phyloP scores from a whole-genome alignment of 2,888 invertebrate species.

The Neelides folsomi region DNA sequence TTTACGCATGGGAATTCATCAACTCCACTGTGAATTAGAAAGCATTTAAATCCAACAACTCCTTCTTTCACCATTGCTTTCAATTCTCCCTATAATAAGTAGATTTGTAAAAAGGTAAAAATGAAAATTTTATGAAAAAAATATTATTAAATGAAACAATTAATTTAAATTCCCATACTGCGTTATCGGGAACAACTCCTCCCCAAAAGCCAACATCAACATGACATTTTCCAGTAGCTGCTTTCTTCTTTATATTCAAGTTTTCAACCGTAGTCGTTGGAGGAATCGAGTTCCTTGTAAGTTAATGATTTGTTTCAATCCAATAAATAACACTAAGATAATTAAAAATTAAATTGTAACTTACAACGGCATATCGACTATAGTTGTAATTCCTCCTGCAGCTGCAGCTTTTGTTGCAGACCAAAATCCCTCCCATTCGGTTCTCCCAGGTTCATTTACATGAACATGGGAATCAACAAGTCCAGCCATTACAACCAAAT shows the following conservation, averaged over 20 bases:
- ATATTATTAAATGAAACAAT: background rate
- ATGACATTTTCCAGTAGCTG: conserved; percentile 47
- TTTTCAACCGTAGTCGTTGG: conserved; percentile 53
- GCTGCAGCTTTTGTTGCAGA: conserved; percentile 59
- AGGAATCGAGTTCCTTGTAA: conserved; percentile 54
- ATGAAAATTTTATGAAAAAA: background rate
- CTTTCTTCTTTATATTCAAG: conserved; percentile 47
- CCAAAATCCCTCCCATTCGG: conserved; percentile 56
- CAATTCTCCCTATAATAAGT: conserved; percentile 43
- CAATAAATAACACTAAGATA: background rate
- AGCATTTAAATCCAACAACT: conserved; percentile 62
- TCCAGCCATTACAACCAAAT: conserved; percentile 51
- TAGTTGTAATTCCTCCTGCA: conserved; percentile 57
- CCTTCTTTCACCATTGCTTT: conserved; percentile 48
- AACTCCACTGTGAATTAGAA: conserved; percentile 53
- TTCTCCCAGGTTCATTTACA: conserved; percentile 58
- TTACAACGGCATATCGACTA: conserved; percentile 59
- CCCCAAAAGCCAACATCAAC: conserved; percentile 67
- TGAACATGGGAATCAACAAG: conserved; percentile 60
- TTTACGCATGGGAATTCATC: conserved; percentile 55
- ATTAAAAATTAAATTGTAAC: conserved; percentile 24
- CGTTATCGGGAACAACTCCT: conserved; percentile 57
- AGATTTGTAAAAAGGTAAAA: background rate
- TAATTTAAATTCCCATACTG: conserved; percentile 37
- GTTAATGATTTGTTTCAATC: background rate